Percentiles rank a stretch among this genome's conserved stretches.
phyloP scores from a whole-genome alignment of 53 echinoderm and acorn worm species.

The Holothuria scabra region DNA sequence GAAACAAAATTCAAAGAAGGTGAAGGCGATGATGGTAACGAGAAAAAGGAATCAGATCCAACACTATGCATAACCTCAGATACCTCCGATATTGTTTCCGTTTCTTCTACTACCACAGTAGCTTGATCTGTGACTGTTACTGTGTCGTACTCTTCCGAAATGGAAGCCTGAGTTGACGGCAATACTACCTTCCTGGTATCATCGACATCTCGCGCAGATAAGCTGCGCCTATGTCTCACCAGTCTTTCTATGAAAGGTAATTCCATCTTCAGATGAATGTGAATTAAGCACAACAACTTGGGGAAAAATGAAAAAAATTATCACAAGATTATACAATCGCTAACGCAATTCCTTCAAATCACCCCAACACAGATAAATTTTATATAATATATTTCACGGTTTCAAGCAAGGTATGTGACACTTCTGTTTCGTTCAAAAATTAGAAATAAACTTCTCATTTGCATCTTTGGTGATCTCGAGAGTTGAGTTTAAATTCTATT shows the following conservation, averaged over 20 bases:
- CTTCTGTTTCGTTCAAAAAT: too few species aligned
- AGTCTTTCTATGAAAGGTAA: slow-evolving; percentile 17
- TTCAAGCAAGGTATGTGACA: too few species aligned
- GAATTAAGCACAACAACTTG: too few species aligned
- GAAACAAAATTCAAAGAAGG: not conserved
- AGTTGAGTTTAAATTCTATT: too few species aligned
- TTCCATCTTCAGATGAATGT: not conserved
- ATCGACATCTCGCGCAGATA: slow-evolving; percentile 18
- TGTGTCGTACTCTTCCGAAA: slow-evolving; percentile 9
- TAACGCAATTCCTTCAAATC: too few species aligned
- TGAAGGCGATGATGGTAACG: slow-evolving; percentile 35
- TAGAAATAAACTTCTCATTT: too few species aligned
- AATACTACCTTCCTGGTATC: not conserved
- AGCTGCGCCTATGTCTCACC: slow-evolving; percentile 5
- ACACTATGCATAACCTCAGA: slow-evolving; percentile 35
- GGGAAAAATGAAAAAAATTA: too few species aligned
- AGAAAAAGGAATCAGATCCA: slow-evolving; percentile 22
- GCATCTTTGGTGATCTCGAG: too few species aligned
- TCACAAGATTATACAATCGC: too few species aligned
- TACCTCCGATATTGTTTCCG: slow-evolving; percentile 30
- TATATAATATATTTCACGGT: too few species aligned
- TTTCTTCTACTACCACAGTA: slow-evolving; percentile 34
- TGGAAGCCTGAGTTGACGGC: slow-evolving; percentile 32
- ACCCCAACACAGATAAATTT: too few species aligned
- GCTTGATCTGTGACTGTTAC: slow-evolving; percentile 34